Evolutionary conservation across 92 coral and sea anemone genomes (phyloP), one percentile per base, ranked within the genome.

Genomic region (Siderastrea siderea): DNA sequence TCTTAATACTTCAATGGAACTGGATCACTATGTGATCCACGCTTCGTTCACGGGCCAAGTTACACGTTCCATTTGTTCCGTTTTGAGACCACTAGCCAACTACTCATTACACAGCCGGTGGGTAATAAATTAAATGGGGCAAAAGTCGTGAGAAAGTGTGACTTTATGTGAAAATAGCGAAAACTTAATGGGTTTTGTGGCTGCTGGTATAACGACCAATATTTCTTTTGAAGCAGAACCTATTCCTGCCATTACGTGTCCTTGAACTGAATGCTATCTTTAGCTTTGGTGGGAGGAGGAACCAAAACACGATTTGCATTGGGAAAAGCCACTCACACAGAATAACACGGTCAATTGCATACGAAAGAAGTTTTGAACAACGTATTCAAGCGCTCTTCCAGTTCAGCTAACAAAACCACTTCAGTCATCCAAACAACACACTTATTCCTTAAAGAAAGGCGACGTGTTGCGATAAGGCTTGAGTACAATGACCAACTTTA

Each of bases 21-120:
- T 77, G 38, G 11, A 62, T 64, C 47, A 48, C 45, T 14, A 14
- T 47, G 15, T 17, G 59, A 79, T 79, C 71, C 15, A 49, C 13
- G 38, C 7, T 49, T 47, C 59, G 59, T 79, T n/a, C 59, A 17
- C 71, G 48, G 58, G 71, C 82, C 15, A 19, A 47, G 3, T 55
- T 17, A 46, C n/a, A 55, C 46, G n/a, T 66, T 51, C 44, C 61
- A 38, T 65, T 11, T 65, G n/a, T 66, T 51, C 44, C 61, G 43
- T 65, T 11, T 65, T 6, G 15, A 59, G 11, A 49, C 78, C 77
- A 82, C 86, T 78, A 82, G 86, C 68, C 38, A 47, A 2, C 11
- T 47, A 14, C 83, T 19, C 83, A 63, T 17, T 17, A 15, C 62
- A 17, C 86, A 69, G 86, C 86, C 57, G 86, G 84, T 80, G 75